Percentiles rank a stretch among this genome's conserved stretches.
Conservation (phyloP, 1,140 invertebrate genomes). For the Drosophila arawakana region DNA sequence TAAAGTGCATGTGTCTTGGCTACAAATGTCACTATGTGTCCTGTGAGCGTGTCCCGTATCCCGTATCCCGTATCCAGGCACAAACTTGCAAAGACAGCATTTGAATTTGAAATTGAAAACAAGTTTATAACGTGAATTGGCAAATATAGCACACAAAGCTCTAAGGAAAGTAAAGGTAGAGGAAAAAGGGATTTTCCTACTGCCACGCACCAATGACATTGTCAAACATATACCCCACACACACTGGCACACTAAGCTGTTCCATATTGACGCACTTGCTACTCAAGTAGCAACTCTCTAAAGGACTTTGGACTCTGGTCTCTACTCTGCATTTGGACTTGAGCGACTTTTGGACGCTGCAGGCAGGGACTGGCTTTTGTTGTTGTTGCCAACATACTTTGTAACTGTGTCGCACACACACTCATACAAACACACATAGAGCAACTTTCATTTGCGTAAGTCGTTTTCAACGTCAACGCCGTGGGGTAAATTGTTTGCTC, state of each 20-base stretch:
- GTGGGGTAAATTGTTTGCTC: slow-evolving; percentile 57
- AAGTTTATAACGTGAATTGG: slow-evolving; percentile 71
- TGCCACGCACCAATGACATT: slow-evolving; percentile 63
- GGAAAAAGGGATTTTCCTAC: slow-evolving; percentile 22
- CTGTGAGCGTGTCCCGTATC: neutral
- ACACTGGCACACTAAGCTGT: slow-evolving; percentile 22
- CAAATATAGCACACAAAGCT: slow-evolving; percentile 54
- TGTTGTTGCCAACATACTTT: slow-evolving; percentile 32
- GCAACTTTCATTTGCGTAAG: slow-evolving; percentile 64
- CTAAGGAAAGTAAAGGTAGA: neutral
- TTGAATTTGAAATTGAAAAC: slow-evolving; percentile 74
- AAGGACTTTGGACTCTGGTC: slow-evolving; percentile 50
- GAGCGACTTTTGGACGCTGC: slow-evolving; percentile 50
- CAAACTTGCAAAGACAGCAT: slow-evolving; percentile 52
- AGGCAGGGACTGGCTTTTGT: slow-evolving; percentile 36
- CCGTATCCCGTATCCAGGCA: slow-evolving; percentile 12
- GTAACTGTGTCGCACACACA: slow-evolving; percentile 31
- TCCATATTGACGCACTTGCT: slow-evolving; percentile 60
- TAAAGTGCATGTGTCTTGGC: slow-evolving; percentile 37
- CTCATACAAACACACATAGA: neutral
- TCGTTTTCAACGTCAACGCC: slow-evolving; percentile 60
- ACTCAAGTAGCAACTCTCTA: slow-evolving; percentile 57
- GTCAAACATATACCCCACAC: slow-evolving; percentile 25
- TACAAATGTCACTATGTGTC: slow-evolving; percentile 33
- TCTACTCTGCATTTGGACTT: slow-evolving; percentile 43